Conservation (phyloP, 2,113 vertebrate genomes). For the Brienomyrus longianalis region DNA sequence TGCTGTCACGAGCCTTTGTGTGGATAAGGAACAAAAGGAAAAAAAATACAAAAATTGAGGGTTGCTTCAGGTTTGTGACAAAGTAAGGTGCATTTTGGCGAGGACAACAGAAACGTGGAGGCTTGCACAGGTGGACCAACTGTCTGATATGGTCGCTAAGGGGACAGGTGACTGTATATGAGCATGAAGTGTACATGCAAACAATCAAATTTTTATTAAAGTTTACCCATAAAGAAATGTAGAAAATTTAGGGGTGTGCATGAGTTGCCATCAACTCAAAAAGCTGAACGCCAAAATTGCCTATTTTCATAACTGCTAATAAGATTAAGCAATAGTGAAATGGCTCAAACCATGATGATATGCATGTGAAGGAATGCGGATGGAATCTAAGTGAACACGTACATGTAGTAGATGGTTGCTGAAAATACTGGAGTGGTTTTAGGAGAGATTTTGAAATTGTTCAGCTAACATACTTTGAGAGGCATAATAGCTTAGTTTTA, state of each 20-base stretch:
- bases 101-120: not conserved
- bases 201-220: not conserved
- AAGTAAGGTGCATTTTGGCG: not conserved
- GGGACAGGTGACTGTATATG: too few species aligned
- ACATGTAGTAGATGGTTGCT: too few species aligned
- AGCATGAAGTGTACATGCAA: not conserved
- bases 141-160: not conserved
- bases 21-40: not conserved
- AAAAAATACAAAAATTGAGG: not conserved
- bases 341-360: not conserved
- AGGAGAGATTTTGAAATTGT: too few species aligned
- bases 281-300: not conserved
- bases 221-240: not conserved
- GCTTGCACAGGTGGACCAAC: not conserved
- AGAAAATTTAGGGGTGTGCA: not conserved
- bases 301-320: not conserved
- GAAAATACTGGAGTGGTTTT: too few species aligned
- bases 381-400: too few species aligned
- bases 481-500: too few species aligned
- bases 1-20: not conserved
- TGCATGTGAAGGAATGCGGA: too few species aligned
- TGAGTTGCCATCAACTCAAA: not conserved
- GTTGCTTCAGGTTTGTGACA: not conserved
- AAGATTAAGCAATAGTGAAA: not conserved
- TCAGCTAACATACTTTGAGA: too few species aligned